Base-by-base conservation (phyloP, 2,888 invertebrate genomes). In the Microlaimidae sp. region DNA sequence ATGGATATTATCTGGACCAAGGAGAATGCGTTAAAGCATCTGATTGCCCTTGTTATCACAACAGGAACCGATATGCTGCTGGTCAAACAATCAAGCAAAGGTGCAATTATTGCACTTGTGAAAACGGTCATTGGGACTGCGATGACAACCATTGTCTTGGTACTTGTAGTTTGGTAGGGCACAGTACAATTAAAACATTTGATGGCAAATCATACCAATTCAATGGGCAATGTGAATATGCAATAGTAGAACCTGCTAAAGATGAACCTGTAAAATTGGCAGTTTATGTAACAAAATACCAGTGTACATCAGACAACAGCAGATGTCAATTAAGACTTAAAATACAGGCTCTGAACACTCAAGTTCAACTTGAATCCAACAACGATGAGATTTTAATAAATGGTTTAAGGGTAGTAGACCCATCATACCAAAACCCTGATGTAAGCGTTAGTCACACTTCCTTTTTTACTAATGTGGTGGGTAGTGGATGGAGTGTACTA, bases 151-250 rank as follows among this genome's bases (percentile, higher is more conserved):
- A 69, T 49, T 89, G 89, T 70, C 81, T 82, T 3, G 81, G 83
- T 0, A 80, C 85, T n/a, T 90, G 89, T 70, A 78, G 82, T 0
- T 82, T 83, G 0, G 77, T 85, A 42, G 88, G 88, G 0, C 87
- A 88, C 76, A 86, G 88, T 0, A 88, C 89, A 74, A 89, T 86
- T 72, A 78, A 79, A 48, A 89, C 89, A 0, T 90, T 90, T 69
- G 89, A 90, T 71, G 88, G 88, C 0, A 79, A 79, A 59, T 79
- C 80, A 1, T 90, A 78, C 70, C 82, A 87, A 73, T 89, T 88
- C 71, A 86, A 85, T 84, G 89, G 88, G 1, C 82, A 81, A 63
- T 89, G 89, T 70, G 83, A 84, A 56, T 89, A 89, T 62, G 78
- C 86, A 13, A 74, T 89, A 51, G 81, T 55, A 2, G 55, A 41